Conservation (phyloP, 2,113 vertebrate species). For the Thamnophis sirtalis region DNA sequence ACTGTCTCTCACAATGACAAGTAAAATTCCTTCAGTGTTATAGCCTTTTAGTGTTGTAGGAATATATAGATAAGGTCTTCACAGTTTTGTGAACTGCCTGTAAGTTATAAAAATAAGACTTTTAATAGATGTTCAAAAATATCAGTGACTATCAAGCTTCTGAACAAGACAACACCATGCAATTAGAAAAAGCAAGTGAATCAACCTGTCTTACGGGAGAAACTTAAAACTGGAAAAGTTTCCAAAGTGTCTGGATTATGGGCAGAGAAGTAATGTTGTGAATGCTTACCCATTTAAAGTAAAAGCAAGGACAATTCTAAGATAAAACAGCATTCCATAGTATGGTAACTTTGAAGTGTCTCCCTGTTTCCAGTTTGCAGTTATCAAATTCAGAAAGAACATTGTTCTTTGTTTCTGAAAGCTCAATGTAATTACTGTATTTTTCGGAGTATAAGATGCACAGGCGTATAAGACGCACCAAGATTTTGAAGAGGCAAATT, state of each 20-base stretch:
- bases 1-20: background rate
- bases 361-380: background rate
- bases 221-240: background rate
- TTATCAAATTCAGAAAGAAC: background rate
- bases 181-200: background rate
- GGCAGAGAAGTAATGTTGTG: background rate
- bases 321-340: background rate
- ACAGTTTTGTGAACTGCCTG: background rate
- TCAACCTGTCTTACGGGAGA: background rate
- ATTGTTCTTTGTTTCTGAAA: background rate
- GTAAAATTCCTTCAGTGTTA: conserved; percentile 31
- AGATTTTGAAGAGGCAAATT: too few species aligned
- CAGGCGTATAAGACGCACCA: too few species aligned
- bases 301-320: background rate
- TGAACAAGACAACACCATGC: background rate
- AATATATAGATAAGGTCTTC: background rate
- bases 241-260: background rate
- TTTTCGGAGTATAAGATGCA: too few species aligned
- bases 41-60: background rate
- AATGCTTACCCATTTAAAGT: background rate
- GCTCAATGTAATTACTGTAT: background rate
- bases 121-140: background rate
- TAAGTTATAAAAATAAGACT: background rate
- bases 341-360: background rate
- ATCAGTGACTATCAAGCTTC: background rate